Evolutionary conservation across 2,888 invertebrate genomes (phyloP).

Genomic region (Mantis religiosa): DNA sequence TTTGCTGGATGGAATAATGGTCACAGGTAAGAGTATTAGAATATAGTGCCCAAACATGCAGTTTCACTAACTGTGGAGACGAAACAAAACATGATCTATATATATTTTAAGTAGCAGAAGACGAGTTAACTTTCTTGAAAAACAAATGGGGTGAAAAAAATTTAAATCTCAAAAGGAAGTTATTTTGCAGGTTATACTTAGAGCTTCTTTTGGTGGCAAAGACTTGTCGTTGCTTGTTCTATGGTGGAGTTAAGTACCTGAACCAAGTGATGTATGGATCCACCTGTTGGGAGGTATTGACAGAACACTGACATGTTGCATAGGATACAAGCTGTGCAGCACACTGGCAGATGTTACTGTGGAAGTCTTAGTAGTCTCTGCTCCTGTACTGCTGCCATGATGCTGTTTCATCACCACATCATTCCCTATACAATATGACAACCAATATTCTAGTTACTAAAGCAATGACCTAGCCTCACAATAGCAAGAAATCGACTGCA

Average conservation of each 20-base stretch:
- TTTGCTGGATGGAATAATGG: neutral
- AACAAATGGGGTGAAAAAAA: neutral
- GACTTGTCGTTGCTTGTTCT: neutral
- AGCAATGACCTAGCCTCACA: neutral
- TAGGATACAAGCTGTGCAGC: slow-evolving; percentile 9
- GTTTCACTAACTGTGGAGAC: neutral
- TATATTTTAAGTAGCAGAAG: neutral
- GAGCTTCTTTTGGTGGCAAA: neutral
- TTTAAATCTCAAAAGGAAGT: neutral
- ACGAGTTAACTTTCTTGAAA: neutral
- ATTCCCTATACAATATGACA: slow-evolving; percentile 6
- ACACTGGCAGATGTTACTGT: neutral
- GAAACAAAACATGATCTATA: neutral
- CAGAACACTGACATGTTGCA: slow-evolving; percentile 26
- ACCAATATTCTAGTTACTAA: neutral
- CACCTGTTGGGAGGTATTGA: slow-evolving; percentile 26
- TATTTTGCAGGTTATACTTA: neutral
- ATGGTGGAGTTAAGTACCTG: neutral
- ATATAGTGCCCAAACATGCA: neutral
- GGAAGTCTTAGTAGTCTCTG: slow-evolving; percentile 5
- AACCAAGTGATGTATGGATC: slow-evolving; percentile 14
- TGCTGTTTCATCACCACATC: slow-evolving; percentile 9
- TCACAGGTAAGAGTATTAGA: neutral
- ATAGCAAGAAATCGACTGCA: neutral
- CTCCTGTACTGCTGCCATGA: neutral